Base-by-base conservation (phyloP, 2,797 vertebrate species). In the Hippocampus kuda region DNA sequence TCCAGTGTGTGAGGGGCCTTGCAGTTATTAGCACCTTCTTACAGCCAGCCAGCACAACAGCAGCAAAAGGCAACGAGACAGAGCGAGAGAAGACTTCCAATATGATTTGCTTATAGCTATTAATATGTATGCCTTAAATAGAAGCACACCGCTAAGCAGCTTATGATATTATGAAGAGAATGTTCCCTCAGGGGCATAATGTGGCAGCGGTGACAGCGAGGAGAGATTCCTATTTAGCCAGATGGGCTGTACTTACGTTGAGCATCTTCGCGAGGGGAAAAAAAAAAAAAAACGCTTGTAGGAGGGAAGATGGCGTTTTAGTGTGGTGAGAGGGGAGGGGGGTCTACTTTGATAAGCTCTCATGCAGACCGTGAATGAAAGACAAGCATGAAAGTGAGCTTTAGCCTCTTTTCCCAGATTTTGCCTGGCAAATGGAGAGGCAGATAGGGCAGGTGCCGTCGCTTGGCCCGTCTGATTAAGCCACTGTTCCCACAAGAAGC, bases 71-170 rank as follows among this genome's bases (percentile, higher is more conserved):
- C 85, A 89, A 90, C 91, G 91, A 92, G 91, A 90, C 85, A 92
- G 91, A 92, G 90, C 90, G 89, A 49, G 85, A 87, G 91, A 92
- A 92, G 89, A 92, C 90, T 93, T 91, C 83, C 90, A 92, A 92
- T 92, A 92, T 91, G 91, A 92, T 91, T 93, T 92, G 89, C 90
- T 91, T 92, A 92, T 92, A 92, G 92, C 91, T 92, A 93, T 92
- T 93, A 93, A 92, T 92, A 93, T 93, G 92, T 92, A 92, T 91
- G 91, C 92, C 91, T 93, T 93, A 93, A 93, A 93, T 93, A 93
- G 92, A 91, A 91, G 91, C 92, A 92, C 91, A 92, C 91, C 86
- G 88, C 89, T 93, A 93, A 93, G 92, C 92, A 91, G 92, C 92
- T 93, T 93, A 93, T 92, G 91, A 93, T 92, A 92, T 93, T 92